Evolutionary conservation across 1,140 invertebrate genomes (phyloP), one percentile per base, ranked within the genome.

Genomic region (Bombus balteatus): DNA sequence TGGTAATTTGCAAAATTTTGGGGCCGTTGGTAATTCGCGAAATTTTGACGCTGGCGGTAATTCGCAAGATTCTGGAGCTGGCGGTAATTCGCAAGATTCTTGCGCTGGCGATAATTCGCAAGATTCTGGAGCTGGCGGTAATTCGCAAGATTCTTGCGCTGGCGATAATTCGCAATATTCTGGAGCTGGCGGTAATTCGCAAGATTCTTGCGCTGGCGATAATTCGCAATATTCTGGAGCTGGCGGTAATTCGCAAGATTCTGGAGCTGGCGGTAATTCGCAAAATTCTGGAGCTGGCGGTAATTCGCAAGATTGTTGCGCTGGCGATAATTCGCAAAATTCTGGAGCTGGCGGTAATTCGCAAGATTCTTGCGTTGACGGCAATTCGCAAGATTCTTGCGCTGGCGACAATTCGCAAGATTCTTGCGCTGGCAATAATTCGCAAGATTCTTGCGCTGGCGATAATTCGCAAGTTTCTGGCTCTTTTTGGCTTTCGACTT

Each of bases 1-100:
- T 0, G 43, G 4, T 18, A 5, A 5, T 47, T 47, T 15, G 43
- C 4, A 1, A 47, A 4, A 47, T 47, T 47, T 5, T 47, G 0
- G 6, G 0, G 6, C 15, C 5, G 0, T 0, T 0, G 15, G 0
- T 0, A 0, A 18, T 47, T 47, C 15, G 43, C 15, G 0, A 18
- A 0, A 47, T 47, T 47, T 0, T 47, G 4, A 0, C 15, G 0
- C 15, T 18, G 47, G 1, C 5, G 5, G 5, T 18, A 0, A 1
- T 47, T 47, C 5, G 62, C 13, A 0, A 47, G 0, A 18, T 18
- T 47, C 1, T 47, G 0, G 0, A 0, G 0, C 4, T 15, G 13
- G 3, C 13, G 3, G 8, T 15, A 15, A 6, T 15, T 47, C 13
- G 13, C 43, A 0, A 15, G 13, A 15, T 15, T 15, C 0, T 47